Base-by-base conservation (phyloP, 1,140 invertebrate genomes). In the Drosophila hydei region DNA sequence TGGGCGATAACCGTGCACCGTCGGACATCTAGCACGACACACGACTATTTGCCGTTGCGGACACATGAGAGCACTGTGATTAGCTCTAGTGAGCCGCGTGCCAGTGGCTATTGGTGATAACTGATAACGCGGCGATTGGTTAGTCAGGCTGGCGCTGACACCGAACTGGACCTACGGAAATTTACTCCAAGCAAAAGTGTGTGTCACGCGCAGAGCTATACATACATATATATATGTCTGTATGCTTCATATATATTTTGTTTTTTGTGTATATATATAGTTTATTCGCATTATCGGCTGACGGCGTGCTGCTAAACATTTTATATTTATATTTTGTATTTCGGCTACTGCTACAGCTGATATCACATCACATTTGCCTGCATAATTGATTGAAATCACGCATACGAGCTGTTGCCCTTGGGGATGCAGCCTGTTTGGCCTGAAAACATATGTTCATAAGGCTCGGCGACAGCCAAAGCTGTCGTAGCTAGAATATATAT, bases 51-150 rank as follows among this genome's bases (percentile, higher is more conserved):
- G 73, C 23, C 62, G 52, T 73, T 77, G 55, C 40, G 45, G 63
- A 54, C 75, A 67, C 79, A 83, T 83, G 79, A 70, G 68, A 65
- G 48, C 47, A 38, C 50, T 77, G 80, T 87, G 81, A 81, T 85
- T 81, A 63, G 62, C 36, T 50, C 25, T 30, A 40, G 48, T 60
- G 45, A 33, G 42, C 77, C 64, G 77, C 81, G 77, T 85, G 77
- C 72, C 48, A 58, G 23, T n/a, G 21, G 40, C 40, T 18, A 12
- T 58, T 40, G 16, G 48, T 73, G 64, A 75, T 70, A 64, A 70
- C 51, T 74, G 79, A 81, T 81, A 78, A 81, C 11, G 33, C 47
- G 14, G 23, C 30, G 42, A 55, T 62, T 63, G 74, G 75, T 25
- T 48, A 65, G 73, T 55, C 77, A 64, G 58, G 43, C 78, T 56